These are phyloP conservation scores for Drosophila littoralis DNA, from an alignment of 1,140 invertebrate genomes.

Conservation along the genomic window DNA sequence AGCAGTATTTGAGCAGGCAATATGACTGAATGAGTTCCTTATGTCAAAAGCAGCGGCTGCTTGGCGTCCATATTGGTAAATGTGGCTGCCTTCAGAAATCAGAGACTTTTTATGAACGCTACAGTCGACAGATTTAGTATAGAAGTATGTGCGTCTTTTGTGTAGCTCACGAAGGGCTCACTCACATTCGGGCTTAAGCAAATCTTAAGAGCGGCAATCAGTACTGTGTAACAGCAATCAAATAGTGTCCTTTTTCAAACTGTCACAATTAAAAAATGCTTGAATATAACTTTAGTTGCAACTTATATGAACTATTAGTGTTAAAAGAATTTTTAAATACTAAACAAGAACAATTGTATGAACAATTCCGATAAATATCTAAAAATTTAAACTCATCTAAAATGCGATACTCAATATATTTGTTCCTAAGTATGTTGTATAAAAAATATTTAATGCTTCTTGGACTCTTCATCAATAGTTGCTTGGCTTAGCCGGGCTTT, in stretches of 20 bases:
- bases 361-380: no score
- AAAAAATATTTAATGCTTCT: not conserved
- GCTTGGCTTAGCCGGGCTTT: not conserved
- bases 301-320: no score
- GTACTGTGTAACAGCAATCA: no score
- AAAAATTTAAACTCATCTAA: no score
- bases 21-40: not conserved
- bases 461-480: not conserved
- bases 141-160: not conserved
- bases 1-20: conserved; percentile 1
- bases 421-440: not conserved
- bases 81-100: not conserved
- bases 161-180: not conserved
- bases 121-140: not conserved
- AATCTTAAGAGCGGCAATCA: no score
- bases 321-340: no score
- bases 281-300: no score
- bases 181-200: no score
- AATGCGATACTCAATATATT: no score
- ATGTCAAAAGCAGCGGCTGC: not conserved
- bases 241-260: no score
- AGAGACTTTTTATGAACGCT: not conserved
- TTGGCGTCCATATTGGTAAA: not conserved
- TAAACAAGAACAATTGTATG: no score
- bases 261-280: no score